phyloP scores from a whole-genome alignment of 2,113 vertebrate species.

The Carettochelys insculpta region DNA sequence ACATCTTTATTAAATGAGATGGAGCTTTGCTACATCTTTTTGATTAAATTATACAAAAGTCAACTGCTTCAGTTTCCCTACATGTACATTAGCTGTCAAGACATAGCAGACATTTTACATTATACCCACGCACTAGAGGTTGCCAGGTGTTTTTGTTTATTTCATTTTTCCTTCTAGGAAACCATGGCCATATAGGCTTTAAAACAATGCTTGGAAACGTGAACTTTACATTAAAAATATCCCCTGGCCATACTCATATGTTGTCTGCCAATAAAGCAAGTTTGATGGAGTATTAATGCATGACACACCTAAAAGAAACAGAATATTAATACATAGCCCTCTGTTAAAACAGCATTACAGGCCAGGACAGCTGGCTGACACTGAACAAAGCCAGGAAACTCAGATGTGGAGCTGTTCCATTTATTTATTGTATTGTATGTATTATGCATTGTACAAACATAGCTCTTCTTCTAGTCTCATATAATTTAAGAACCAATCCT shows the following conservation, averaged over 20 bases:
- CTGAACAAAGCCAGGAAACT: conserved; percentile 33
- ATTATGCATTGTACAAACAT: conserved; percentile 33
- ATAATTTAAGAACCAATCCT: background rate
- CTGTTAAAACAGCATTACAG: conserved; percentile 58
- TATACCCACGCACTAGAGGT: background rate
- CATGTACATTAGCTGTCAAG: background rate
- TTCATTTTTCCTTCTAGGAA: conserved; percentile 28
- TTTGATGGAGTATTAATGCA: conserved; percentile 50
- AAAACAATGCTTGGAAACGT: conserved; percentile 41
- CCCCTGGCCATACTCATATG: background rate
- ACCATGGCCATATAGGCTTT: conserved; percentile 24
- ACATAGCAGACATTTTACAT: background rate
- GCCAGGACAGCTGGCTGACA: conserved; percentile 42
- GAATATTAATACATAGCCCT: conserved; percentile 33
- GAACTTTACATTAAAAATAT: conserved; percentile 47
- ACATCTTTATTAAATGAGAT: background rate
- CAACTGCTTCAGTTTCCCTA: background rate
- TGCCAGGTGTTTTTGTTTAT: conserved; percentile 61
- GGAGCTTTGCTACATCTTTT: background rate
- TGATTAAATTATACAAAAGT: conserved; percentile 8
- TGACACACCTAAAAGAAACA: conserved; percentile 54
- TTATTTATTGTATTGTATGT: conserved; percentile 41
- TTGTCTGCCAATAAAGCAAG: conserved; percentile 33
- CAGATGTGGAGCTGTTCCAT: conserved; percentile 48
- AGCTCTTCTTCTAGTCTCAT: background rate